Evolutionary conservation across 2,113 vertebrate species (phyloP).

Genomic region (Sebastes fasciatus): DNA sequence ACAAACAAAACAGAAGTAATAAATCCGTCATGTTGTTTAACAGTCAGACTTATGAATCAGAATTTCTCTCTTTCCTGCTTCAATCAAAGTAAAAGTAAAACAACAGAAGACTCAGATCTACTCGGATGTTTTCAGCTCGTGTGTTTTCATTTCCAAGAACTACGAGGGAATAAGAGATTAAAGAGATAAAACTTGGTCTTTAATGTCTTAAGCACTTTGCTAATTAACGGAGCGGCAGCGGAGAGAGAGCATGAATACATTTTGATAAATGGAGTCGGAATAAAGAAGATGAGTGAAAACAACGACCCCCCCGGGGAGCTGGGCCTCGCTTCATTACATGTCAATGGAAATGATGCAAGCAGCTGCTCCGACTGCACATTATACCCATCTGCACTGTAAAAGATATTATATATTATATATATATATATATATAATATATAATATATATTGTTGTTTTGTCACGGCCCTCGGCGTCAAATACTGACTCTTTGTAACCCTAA

Average conservation of each 20-base stretch:
- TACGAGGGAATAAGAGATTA: slow-evolving; percentile 56
- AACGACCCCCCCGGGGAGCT: slow-evolving; percentile 37
- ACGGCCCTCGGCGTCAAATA: no score
- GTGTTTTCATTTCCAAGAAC: slow-evolving; percentile 53
- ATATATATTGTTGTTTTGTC: no score
- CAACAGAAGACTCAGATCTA: neutral
- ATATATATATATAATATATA: no score
- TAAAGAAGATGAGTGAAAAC: slow-evolving; percentile 39
- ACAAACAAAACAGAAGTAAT: neutral
- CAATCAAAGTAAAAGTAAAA: neutral
- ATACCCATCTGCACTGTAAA: slow-evolving; percentile 20
- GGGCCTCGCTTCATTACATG: slow-evolving; percentile 51
- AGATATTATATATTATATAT: neutral
- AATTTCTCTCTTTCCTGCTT: neutral
- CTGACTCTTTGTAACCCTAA: no score
- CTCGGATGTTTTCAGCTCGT: neutral
- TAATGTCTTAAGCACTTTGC: slow-evolving; percentile 68
- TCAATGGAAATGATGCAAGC: slow-evolving; percentile 60
- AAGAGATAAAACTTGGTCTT: slow-evolving; percentile 54
- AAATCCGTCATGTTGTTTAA: neutral
- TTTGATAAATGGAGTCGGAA: slow-evolving; percentile 51
- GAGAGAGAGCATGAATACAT: slow-evolving; percentile 47
- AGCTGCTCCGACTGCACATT: slow-evolving; percentile 6
- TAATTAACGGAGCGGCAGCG: slow-evolving; percentile 50
- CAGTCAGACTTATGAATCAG: neutral